Evolutionary conservation across 2,888 invertebrate genomes (phyloP), one percentile per base, ranked within the genome.

Genomic region (Lagria hirta): DNA sequence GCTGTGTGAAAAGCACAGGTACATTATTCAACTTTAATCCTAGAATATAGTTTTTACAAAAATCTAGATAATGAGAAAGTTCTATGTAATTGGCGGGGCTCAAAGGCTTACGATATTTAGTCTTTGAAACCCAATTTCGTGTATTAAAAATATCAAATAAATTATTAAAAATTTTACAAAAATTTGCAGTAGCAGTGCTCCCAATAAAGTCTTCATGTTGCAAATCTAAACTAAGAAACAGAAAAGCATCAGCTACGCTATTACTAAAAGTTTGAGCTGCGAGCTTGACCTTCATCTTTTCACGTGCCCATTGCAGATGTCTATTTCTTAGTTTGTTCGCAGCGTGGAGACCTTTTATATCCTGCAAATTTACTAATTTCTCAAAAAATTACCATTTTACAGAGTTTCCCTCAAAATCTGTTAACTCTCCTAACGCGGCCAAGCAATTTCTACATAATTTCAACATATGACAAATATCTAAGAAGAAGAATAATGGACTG

Each of bases 231-330:
- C 40, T 28, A 6, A 26, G 41, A 40, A 33, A 55, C 22, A 32
- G 15, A 5, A 58, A 21, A 4, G 52, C 50, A 40, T 48, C 43
- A 6, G 49, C 43, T 6, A 52, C 50, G 29, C 58, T 59, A 6
- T 49, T 17, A 33, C 58, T 59, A 7, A 58, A 46, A n/a, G 52
- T 40, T 46, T 58, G 57, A 1, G 46, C 51, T 12, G 57, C 59
- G 6, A 57, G 27, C 12, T 28, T 42, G 6, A 58, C 55, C 26
- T 54, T 57, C 55, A 58, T 57, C 49, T 48, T 53, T 21, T 57
- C 45, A 6, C 24, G 38, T 16, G 10, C 11, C 8, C 17, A 46
- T 17, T 47, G 15, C 2, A 49, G n/a, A 14, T 49, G 36, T 13
- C 41, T 8, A 13, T 24, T 29, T n/a, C 33, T 4, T n/a, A 42